Conservation (phyloP, 2,113 vertebrate genomes). For the Ptilorrhoa leucosticta region DNA sequence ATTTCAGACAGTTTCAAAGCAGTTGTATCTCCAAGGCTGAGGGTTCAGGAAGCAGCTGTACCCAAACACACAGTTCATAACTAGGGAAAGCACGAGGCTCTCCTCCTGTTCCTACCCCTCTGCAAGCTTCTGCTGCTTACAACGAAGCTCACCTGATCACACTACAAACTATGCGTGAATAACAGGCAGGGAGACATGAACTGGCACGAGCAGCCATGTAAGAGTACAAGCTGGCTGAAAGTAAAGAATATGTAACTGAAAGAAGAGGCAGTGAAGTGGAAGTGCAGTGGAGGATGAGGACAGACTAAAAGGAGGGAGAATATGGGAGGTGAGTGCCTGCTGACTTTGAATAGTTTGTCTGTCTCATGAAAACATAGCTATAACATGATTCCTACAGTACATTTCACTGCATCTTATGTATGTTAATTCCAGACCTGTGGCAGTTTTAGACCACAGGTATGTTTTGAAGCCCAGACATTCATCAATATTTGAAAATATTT, state of each 20-base stretch:
- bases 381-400: background rate
- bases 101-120: background rate
- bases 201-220: rapidly evolving
- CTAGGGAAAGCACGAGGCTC: background rate
- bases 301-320: background rate
- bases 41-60: background rate
- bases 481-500: background rate
- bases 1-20: background rate
- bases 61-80: background rate
- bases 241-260: background rate
- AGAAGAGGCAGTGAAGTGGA: background rate
- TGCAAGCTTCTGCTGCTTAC: background rate
- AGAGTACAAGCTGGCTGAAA: background rate
- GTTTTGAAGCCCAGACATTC: background rate
- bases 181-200: background rate
- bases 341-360: background rate
- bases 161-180: background rate
- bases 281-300: background rate
- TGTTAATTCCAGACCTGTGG: background rate
- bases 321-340: background rate
- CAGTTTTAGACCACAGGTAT: background rate
- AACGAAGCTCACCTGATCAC: background rate
- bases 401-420: background rate
- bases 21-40: background rate
- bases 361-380: background rate